phyloP scores from a whole-genome alignment of 2,113 vertebrate species.

The Gnathonemus echidnorhynchus region DNA sequence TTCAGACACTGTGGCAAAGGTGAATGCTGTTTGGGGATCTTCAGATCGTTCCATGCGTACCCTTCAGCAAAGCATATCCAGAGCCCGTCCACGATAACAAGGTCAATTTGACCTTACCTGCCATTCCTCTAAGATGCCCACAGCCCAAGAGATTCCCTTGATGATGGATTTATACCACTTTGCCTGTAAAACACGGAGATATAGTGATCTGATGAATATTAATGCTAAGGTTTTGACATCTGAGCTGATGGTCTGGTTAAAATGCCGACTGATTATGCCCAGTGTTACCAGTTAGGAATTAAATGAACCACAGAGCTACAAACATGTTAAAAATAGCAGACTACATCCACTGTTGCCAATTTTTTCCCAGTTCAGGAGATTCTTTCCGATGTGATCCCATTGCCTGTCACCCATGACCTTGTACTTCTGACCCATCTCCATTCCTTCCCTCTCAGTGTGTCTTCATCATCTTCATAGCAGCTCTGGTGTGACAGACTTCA shows the following conservation, averaged over 20 bases:
- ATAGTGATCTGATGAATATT: not conserved
- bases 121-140: not conserved
- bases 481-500: not conserved
- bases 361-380: not conserved
- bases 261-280: not conserved
- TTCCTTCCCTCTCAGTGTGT: not conserved
- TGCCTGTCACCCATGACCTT: not conserved
- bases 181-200: not conserved
- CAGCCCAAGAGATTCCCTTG: not conserved
- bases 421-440: not conserved
- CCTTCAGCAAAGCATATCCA: not conserved
- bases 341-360: not conserved
- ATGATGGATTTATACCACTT: constrained; percentile 4
- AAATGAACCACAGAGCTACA: not conserved
- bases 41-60: not conserved
- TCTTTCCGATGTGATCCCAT: not conserved
- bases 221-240: not conserved
- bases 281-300: not conserved
- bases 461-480: not conserved
- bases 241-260: not conserved
- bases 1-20: not conserved
- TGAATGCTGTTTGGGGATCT: not conserved
- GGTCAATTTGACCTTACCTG: not conserved
- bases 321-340: not conserved
- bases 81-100: not conserved